Base-by-base conservation (phyloP, 1,140 invertebrate genomes). In the Heliconius eleuchia region DNA sequence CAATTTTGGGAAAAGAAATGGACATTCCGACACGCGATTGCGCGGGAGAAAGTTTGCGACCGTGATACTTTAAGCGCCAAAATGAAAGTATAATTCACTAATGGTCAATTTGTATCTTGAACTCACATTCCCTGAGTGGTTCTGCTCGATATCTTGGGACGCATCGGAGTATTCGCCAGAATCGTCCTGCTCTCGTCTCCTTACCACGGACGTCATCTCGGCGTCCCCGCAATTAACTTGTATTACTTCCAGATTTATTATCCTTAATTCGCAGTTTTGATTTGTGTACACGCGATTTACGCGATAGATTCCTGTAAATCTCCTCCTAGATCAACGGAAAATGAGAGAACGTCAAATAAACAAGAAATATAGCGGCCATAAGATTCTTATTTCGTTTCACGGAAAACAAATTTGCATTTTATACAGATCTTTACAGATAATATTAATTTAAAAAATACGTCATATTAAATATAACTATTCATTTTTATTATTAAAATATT, bases 1-100 rank as follows among this genome's bases (percentile, higher is more conserved):
- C 93, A 93, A 93, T 93, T 85, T 85, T 81, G 81, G 84, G 83
- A 92, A 93, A 94, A 93, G 93, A 93, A 94, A 94, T 94, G 91
- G 83, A 87, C 90, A 93, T 91, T 86, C 92, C 91, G 85, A 89
- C 91, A 94, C 90, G 92, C 91, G 87, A 94, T 79, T 86, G 86
- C 86, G 87, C 86, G 86, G 89, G 93, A 92, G 91, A 94, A 94
- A 94, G 92, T 94, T 83, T 80, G 84, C 86, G 82, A 82, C 74
- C 75, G 88, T 83, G 85, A 88, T 89, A 91, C 88, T 93, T 90
- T 88, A 86, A 89, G 85, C 88, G 87, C 84, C 89, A 89, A 93
- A 92, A 92, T 85, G 90, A 94, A 94, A 94, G 92, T 93, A 86
- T 84, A 83, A 71, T 84, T 74, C 82, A 83, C 70, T 81, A 79